Evolutionary conservation across 2,888 invertebrate species (phyloP), one percentile per base, ranked within the genome.

Genomic region (Diadromus collaris): DNA sequence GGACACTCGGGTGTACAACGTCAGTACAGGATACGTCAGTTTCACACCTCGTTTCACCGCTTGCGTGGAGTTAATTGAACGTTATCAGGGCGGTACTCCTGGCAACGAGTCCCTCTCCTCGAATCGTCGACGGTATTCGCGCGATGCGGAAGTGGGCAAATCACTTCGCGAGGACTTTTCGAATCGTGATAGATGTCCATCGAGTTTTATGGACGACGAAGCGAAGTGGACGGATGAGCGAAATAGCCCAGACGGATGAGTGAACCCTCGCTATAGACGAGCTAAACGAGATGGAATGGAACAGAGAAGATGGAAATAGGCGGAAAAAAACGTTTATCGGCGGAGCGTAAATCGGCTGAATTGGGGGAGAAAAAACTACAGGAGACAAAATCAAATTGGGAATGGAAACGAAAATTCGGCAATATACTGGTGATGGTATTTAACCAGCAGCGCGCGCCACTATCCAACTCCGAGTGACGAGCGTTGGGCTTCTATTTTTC

Each of bases 41-140:
- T 21, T 19, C 38, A 13, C 63, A 63, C 19, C 41, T 63, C 63
- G 63, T 72, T 72, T 61, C 78, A 65, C 79, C 81, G 72, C 83
- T 80, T 78, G 81, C 84, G 64, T 56, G 54, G 78, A 79, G 80
- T 83, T 85, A 85, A 85, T 85, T 85, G 84, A 82, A 84, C 83
- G 84, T 84, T 85, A 84, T 85, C 85, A 82, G 82, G 84, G 41
- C 27, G 51, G 38, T 24, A 63, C 41, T 63, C 34, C 38, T 13
- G 13, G 64, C 24, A 69, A 69, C 60, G 48, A 56, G 24, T 48
- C 32, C 19, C 34, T 21, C 19, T 21, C 19, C 58, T 27, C 21
- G 21, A 6, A 19, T 19, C 3, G 56, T 29, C 6, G 10, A 32
- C 24, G 44, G 13, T 16, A 13, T n/a, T 61, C 19, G 19, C 44